A percentile compares a stretch with the other conserved stretches of the same genome.
phyloP scores from a whole-genome alignment of 2,113 vertebrate genomes.

The Poicephalus meyeri region DNA sequence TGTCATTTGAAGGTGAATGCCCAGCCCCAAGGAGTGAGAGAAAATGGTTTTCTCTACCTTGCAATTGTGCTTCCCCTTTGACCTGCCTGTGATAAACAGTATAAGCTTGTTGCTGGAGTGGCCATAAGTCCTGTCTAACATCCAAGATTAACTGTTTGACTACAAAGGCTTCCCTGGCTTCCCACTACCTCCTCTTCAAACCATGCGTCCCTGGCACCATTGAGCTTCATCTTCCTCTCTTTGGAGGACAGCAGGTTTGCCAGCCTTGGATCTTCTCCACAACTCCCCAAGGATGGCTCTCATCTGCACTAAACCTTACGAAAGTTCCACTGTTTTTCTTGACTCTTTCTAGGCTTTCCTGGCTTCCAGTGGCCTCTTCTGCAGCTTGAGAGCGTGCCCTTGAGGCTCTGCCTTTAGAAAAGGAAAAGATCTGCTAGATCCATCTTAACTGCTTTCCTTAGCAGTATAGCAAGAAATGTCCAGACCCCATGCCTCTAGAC shows the following conservation, averaged over 20 bases:
- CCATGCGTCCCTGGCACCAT: rapidly evolving
- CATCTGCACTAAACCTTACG: rapidly evolving
- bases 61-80: background rate
- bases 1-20: background rate
- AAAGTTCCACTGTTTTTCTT: background rate
- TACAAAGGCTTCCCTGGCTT: background rate
- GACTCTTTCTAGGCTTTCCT: background rate
- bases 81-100: rapidly evolving
- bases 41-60: background rate
- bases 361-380: background rate
- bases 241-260: background rate
- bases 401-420: background rate
- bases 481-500: rapidly evolving
- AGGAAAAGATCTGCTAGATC: background rate
- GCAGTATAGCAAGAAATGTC: background rate
- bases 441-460: rapidly evolving
- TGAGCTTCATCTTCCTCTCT: background rate
- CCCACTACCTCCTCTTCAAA: background rate
- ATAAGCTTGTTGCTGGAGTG: background rate
- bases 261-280: background rate
- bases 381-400: rapidly evolving
- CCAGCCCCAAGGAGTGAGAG: background rate
- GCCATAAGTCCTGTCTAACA: rapidly evolving
- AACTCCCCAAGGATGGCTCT: background rate
- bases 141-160: rapidly evolving